These are phyloP conservation scores for Chalcosyrphus nemorum DNA, from an alignment of 2,888 invertebrate species.

Conservation along the genomic window DNA sequence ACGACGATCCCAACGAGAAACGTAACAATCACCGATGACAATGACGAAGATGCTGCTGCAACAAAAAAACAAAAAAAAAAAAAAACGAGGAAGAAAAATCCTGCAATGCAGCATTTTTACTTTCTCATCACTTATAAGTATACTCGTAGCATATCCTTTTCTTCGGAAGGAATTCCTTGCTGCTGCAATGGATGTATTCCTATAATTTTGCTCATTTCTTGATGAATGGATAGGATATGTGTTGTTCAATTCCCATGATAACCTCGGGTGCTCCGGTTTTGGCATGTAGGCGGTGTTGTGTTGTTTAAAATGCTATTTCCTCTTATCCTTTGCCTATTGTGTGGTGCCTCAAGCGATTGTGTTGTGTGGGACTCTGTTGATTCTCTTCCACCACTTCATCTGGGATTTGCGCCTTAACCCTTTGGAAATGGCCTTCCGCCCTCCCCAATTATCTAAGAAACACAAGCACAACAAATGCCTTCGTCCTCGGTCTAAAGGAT, in stretches of 20 bases:
- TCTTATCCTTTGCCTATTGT: slow-evolving; percentile 18
- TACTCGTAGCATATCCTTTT: neutral
- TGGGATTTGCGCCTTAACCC: slow-evolving; percentile 5
- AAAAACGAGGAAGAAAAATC: slow-evolving; percentile 9
- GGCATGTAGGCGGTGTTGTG: slow-evolving; percentile 23
- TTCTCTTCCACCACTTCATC: neutral
- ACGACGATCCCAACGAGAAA: slow-evolving; percentile 16
- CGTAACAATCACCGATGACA: slow-evolving; percentile 29
- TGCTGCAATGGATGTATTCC: slow-evolving; percentile 37
- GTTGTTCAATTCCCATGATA: slow-evolving; percentile 24
- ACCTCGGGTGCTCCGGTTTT: slow-evolving; percentile 4
- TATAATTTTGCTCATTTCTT: slow-evolving; percentile 51
- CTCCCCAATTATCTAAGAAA: slow-evolving; percentile 40
- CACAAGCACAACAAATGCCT: slow-evolving; percentile 43
- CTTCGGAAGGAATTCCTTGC: slow-evolving; percentile 21
- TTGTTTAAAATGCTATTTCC: slow-evolving; percentile 30
- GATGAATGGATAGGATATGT: slow-evolving; percentile 10
- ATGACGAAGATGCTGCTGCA: slow-evolving; percentile 4
- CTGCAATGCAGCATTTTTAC: slow-evolving; percentile 61
- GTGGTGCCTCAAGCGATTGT: neutral
- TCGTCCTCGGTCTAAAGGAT: slow-evolving; percentile 26
- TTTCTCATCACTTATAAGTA: slow-evolving; percentile 15
- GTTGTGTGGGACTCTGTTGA: neutral
- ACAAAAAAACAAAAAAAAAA: neutral
- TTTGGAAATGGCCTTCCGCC: slow-evolving; percentile 25